These are phyloP conservation scores for Leucophora obtusa DNA, from an alignment of 2,888 invertebrate species.

Conservation along the genomic window DNA sequence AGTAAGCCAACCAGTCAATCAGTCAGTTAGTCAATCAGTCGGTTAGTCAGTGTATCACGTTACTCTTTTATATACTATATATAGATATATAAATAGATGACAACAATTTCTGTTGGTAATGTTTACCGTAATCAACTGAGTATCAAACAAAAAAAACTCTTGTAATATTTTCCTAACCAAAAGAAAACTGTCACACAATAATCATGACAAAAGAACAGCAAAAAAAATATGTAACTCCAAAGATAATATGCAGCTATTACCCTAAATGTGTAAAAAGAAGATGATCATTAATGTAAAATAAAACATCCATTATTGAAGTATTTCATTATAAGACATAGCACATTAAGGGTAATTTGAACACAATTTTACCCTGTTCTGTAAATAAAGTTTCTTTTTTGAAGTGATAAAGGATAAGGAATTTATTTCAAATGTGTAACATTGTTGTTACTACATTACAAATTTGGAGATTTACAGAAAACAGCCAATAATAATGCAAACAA, in stretches of 20 bases:
- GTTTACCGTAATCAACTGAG: too few relatives aligned
- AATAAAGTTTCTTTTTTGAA: background rate
- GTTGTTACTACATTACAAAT: background rate
- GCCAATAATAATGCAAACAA: background rate
- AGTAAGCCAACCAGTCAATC: too few relatives aligned
- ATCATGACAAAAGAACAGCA: conserved; percentile 43
- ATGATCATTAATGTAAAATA: conserved; percentile 39
- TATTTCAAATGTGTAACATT: background rate
- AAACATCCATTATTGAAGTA: background rate
- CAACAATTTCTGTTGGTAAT: too few relatives aligned
- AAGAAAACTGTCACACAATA: conserved; percentile 38
- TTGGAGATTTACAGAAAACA: background rate
- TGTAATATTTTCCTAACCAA: conserved; percentile 20
- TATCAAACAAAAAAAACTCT: background rate
- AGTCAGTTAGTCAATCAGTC: too few relatives aligned
- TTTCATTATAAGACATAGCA: background rate
- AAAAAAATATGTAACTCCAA: conserved; percentile 42
- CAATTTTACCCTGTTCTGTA: background rate
- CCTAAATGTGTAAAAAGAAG: conserved; percentile 53
- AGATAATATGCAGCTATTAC: conserved; percentile 48
- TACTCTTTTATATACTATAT: too few relatives aligned
- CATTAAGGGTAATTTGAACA: background rate
- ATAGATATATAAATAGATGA: too few relatives aligned
- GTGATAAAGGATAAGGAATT: background rate
- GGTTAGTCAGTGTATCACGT: too few relatives aligned